Conservation (phyloP, 2,113 vertebrate genomes). For the Xiphias gladius region DNA sequence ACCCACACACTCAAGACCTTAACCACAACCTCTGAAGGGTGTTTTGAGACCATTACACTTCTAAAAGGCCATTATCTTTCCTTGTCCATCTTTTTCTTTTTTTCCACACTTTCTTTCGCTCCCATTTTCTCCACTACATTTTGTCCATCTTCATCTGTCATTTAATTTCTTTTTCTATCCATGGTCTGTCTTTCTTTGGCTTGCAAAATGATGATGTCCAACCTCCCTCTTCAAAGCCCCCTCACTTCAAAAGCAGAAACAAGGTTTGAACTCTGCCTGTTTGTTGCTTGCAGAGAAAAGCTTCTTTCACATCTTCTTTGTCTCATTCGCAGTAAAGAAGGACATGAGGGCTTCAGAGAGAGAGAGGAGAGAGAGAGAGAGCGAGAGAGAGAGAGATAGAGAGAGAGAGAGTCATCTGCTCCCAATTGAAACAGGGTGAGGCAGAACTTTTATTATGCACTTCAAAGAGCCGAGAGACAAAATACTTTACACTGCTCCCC, state of each 20-base stretch:
- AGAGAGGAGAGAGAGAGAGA: conserved; percentile 27
- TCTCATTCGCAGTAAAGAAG: conserved; percentile 28
- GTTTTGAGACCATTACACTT: conserved; percentile 17
- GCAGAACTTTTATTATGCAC: conserved; percentile 47
- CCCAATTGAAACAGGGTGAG: conserved; percentile 54
- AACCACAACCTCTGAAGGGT: conserved; percentile 1
- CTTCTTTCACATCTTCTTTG: conserved; percentile 45
- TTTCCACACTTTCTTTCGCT: background rate
- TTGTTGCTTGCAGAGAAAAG: conserved; percentile 38
- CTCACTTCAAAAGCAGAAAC: conserved; percentile 33
- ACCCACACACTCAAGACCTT: conserved; percentile 5
- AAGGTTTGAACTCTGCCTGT: conserved; percentile 41
- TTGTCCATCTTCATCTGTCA: background rate
- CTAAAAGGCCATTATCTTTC: conserved; percentile 15
- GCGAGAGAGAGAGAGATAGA: conserved; percentile 21
- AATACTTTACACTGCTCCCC: conserved; percentile 40
- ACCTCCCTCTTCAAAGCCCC: conserved; percentile 5
- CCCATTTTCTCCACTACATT: background rate
- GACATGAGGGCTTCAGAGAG: conserved; percentile 27
- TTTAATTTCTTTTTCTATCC: background rate
- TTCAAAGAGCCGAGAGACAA: conserved; percentile 58
- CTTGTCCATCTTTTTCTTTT: background rate
- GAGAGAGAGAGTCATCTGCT: conserved; percentile 67
- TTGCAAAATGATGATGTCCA: conserved; percentile 1
- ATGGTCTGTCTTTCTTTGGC: background rate